Evolutionary conservation across 2,113 vertebrate genomes (phyloP), one percentile per base, ranked within the genome.

Genomic region (Chloropsis cyanopogon): DNA sequence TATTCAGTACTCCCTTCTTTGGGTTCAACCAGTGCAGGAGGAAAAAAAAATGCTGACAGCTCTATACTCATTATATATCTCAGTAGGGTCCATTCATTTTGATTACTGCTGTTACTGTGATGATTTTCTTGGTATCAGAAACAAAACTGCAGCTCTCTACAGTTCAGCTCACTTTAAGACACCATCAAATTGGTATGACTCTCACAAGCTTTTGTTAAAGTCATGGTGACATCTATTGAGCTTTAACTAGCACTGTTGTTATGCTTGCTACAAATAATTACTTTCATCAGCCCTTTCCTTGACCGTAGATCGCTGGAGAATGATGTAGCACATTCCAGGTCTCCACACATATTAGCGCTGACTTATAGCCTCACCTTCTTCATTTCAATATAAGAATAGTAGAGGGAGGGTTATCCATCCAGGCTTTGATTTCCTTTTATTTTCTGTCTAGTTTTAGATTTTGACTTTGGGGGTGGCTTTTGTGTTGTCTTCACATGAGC

Each of bases 241-340:
- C 49, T 95, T 86, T 93, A 95, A 88, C 69, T 61, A 49, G 89
- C 33, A 56, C 89, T 83, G 47, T 14, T 86, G 92, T 95, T 95
- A 91, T 83, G 72, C 86, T 95, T 95, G 61, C 64, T 91, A 92
- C 90, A 95, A 96, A 94, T 93, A 96, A 95, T 90, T 91, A 59
- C 65, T 86, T 83, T 85, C 88, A 87, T 91, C 79, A 93, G 78
- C 42, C 42, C 8, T 95, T 95, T 88, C 89, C 76, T 82, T 17
- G 4, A 44, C 75, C 92, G 4, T 39, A 44, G 81, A 46, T 96
- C 85, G 70, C 69, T 72, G 49, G 33, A 88, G 82, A 94, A 94
- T 96, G 92, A 80, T 80, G 79, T n/a, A 93, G 50, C 31, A 86
- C 63, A 82, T 95, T 96, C 56, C 75, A 86, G 92, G 82, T 83